Evolutionary conservation across 2,113 vertebrate species (phyloP).

Genomic region (Atherinomorus stipes): DNA sequence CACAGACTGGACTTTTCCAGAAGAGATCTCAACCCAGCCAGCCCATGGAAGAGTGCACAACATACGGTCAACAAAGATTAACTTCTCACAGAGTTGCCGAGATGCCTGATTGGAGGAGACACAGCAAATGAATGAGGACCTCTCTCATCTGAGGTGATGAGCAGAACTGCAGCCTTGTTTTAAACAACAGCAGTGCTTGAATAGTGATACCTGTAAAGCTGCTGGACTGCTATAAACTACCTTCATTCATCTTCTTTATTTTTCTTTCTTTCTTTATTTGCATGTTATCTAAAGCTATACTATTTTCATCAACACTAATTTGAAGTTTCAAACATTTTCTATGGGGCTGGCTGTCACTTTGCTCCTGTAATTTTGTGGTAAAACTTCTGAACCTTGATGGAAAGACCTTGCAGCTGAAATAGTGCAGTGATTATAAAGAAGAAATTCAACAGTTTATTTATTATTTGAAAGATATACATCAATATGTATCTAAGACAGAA

Average conservation of each 20-base stretch:
- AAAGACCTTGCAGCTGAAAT: no score
- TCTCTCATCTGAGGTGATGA: slow-evolving; percentile 59
- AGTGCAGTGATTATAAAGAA: no score
- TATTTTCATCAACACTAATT: no score
- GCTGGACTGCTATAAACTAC: neutral
- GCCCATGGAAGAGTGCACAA: slow-evolving; percentile 73
- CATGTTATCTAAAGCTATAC: no score
- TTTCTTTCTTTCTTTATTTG: neutral
- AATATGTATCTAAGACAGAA: no score
- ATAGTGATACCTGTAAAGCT: slow-evolving; percentile 27
- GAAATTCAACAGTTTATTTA: no score
- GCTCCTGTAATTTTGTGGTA: no score
- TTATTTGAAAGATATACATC: no score
- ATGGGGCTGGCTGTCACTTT: no score
- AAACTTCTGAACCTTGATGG: no score
- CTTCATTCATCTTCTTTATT: neutral
- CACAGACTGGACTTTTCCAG: slow-evolving; percentile 70
- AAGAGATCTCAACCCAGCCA: slow-evolving; percentile 66
- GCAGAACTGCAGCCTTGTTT: slow-evolving; percentile 30
- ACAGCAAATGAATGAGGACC: slow-evolving; percentile 32
- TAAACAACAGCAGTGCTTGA: neutral
- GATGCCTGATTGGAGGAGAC: slow-evolving; percentile 63
- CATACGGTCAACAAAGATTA: slow-evolving; percentile 76
- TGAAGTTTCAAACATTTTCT: no score
- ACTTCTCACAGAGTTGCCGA: slow-evolving; percentile 69